Conservation (phyloP, 2,888 invertebrate species). For the Neuroscelio doddi region DNA sequence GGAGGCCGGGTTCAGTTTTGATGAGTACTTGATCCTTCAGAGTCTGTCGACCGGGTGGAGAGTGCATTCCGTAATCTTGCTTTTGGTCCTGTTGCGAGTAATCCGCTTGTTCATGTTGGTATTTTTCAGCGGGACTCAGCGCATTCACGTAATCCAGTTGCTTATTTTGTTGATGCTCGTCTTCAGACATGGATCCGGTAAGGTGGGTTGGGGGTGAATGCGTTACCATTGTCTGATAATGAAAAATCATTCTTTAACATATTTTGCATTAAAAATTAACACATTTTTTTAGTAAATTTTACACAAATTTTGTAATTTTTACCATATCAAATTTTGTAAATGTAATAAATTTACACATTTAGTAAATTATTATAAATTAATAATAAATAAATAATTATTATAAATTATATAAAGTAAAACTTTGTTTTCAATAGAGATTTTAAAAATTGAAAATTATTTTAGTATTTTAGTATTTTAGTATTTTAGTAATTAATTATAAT, state of each 20-base stretch:
- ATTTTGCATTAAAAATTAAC: too few relatives aligned
- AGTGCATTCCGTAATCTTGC: slow-evolving; percentile 66
- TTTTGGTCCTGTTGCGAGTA: slow-evolving; percentile 74
- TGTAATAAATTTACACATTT: too few relatives aligned
- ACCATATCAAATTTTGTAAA: too few relatives aligned
- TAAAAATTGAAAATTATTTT: too few relatives aligned
- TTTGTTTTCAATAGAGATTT: too few relatives aligned
- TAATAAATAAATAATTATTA: not conserved
- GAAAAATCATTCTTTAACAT: not conserved
- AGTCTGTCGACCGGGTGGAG: slow-evolving; percentile 69
- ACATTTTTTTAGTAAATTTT: too few relatives aligned
- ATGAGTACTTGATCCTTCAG: slow-evolving; percentile 72
- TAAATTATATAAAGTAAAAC: not conserved
- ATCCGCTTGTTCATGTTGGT: slow-evolving; percentile 76
- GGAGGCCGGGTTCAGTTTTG: slow-evolving; percentile 76
- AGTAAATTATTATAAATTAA: too few relatives aligned
- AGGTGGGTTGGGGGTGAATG: slow-evolving; percentile 68
- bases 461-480: too few relatives aligned
- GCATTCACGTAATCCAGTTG: slow-evolving; percentile 65
- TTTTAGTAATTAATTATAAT: too few relatives aligned
- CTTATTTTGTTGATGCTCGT: slow-evolving; percentile 65
- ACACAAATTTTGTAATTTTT: too few relatives aligned
- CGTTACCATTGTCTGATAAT: slow-evolving; percentile 65
- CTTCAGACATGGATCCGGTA: slow-evolving; percentile 63
- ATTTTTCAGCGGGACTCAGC: slow-evolving; percentile 73